Base-by-base conservation (phyloP, 1,140 invertebrate species). In the Anoplophora glabripennis region DNA sequence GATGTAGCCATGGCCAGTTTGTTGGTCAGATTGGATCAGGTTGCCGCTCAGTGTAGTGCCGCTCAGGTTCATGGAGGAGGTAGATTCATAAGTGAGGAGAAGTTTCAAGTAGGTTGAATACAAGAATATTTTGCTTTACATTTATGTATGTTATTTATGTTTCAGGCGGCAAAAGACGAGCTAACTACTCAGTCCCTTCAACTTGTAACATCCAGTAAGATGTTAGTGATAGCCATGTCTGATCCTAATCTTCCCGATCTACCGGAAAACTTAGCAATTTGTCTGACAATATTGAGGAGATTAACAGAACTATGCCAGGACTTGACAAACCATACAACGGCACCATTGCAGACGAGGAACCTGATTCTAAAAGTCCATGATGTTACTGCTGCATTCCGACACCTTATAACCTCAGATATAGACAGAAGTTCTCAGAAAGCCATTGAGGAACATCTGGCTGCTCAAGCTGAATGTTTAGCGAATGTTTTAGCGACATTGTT, bases 171-270 rank as follows among this genome's bases (percentile, higher is more conserved):
- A 4, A 85, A 87, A 69, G 89, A 91, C 58, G 84, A 87, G 65
- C 75, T 94, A n/a, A 88, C 89, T 0, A 79, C 83, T 33, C 89
- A 92, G 73, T 88, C 90, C 0, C 79, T 91, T 48, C 85, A 88
- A 8, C 83, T 94, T 66, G 90, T 94, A 36, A 90, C 88, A 0
- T 86, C 90, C 21, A 92, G 90, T 7, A 91, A 94, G 64, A 78
- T 88, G 37, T 79, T 95, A 59, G 91, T 94, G 10, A 88, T 90
- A 44, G 85, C 87, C 45, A 85, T 90, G 69, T 90, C 87, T 0
- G 81, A 87, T 53, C 71, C 76, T 12, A 80, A 80, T 3, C 67
- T 81, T 45, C 77, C 87, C 14, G 75, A 83, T 45, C 76, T 83
- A 21, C 77, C 82, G 4, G 79, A 83, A 18, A 86, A 89, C 59